Conservation (phyloP, 64 coral and sea anemone genomes). For the Astreopora myriophthalma region DNA sequence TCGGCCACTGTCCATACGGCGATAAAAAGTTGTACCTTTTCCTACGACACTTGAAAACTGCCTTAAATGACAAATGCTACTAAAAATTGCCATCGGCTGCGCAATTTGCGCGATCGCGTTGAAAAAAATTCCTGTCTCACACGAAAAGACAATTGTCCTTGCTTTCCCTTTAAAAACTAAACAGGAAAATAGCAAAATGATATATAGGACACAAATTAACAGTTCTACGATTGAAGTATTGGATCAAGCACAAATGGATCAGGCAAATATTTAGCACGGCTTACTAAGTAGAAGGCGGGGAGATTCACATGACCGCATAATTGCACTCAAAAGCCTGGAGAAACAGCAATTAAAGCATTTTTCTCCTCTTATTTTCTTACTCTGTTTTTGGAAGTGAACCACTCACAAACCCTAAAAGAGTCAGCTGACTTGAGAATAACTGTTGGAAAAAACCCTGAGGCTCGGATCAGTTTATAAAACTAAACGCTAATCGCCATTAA, state of each 20-base stretch:
- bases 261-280: conserved; percentile 3
- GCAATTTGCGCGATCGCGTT: neutral
- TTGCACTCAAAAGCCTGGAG: neutral
- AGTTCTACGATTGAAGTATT: neutral
- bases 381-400: neutral
- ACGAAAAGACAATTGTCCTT: neutral
- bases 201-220: neutral
- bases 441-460: neutral
- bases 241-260: neutral
- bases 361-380: neutral
- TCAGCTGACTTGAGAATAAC: conserved; percentile 30
- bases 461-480: neutral
- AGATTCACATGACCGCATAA: neutral
- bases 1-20: neutral
- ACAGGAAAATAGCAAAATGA: neutral
- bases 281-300: conserved; percentile 4
- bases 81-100: neutral
- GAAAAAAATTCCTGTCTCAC: neutral
- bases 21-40: conserved; percentile 10
- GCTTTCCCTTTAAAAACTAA: neutral
- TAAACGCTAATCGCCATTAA: neutral
- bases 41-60: neutral
- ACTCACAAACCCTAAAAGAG: neutral
- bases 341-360: neutral
- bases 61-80: neutral